phyloP scores from a whole-genome alignment of 2,888 invertebrate species.

The Sussaba pulchella region DNA sequence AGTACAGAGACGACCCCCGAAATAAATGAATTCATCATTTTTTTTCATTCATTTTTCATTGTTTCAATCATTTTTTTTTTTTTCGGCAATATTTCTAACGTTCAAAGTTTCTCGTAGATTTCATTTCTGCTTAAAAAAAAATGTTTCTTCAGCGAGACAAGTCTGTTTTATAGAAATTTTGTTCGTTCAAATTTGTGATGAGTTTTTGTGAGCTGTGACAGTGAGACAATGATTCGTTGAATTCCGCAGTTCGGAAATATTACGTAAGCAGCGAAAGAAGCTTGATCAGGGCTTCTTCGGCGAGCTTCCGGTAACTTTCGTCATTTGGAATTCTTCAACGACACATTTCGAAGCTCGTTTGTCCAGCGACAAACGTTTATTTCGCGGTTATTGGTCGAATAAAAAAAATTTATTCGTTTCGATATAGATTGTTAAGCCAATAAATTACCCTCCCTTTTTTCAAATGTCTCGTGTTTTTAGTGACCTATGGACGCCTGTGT shows the following conservation, averaged over 20 bases:
- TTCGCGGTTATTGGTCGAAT: neutral
- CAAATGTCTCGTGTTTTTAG: constrained; percentile 14
- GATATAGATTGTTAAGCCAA: neutral
- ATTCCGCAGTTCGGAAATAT: constrained; percentile 59
- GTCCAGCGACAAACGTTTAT: no score
- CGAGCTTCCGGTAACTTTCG: constrained; percentile 69
- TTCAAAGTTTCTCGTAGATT: no score
- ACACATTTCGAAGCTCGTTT: neutral
- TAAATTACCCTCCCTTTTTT: constrained; percentile 14
- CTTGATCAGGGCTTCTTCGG: constrained; percentile 81
- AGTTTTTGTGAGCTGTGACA: no score
- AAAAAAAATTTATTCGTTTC: no score
- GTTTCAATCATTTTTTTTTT: no score
- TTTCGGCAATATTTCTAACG: no score
- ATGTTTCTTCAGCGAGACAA: no score
- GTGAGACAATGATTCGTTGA: constrained; percentile 5
- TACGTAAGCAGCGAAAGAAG: constrained; percentile 72
- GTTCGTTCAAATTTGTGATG: neutral
- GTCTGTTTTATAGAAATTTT: no score
- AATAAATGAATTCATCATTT: no score
- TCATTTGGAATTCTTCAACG: constrained; percentile 47
- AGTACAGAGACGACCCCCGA: no score
- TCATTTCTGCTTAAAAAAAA: no score
- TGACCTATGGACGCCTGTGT: constrained; percentile 18
- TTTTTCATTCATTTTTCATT: no score